phyloP scores from a whole-genome alignment of 2,113 vertebrate species.

The Corvus moneduloides region DNA sequence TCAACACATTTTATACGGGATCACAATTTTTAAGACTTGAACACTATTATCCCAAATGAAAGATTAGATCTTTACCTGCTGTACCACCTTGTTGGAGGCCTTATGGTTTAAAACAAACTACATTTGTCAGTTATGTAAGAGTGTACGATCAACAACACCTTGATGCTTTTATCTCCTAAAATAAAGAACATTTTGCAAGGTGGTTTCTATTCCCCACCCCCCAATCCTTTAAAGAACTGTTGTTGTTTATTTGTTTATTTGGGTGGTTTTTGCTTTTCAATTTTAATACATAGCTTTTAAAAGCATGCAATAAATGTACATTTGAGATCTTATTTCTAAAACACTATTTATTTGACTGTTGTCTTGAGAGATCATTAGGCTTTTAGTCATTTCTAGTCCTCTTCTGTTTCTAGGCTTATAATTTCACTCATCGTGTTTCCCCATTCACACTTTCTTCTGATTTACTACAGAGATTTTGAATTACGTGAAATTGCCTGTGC shows the following conservation, averaged over 20 bases:
- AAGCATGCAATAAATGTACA: neutral
- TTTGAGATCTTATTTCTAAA: neutral
- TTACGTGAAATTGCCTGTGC: neutral
- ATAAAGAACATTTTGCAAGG: neutral
- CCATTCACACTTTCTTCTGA: neutral
- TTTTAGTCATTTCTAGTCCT: neutral
- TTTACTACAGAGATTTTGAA: neutral
- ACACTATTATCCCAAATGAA: neutral
- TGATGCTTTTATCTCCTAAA: neutral
- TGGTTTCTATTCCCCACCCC: rapidly evolving
- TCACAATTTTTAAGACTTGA: neutral
- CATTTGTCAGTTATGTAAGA: constrained; percentile 9
- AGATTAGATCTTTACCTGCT: neutral
- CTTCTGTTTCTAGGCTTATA: neutral
- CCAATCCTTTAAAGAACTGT: rapidly evolving
- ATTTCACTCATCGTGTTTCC: neutral
- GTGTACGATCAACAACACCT: neutral
- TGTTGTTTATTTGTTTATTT: neutral
- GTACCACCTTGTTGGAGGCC: neutral
- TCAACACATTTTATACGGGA: neutral
- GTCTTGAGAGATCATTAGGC: neutral
- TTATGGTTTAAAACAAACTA: neutral
- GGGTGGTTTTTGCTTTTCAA: neutral
- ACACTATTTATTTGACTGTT: neutral
- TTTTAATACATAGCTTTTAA: neutral